Evolutionary conservation across 2,113 vertebrate species (phyloP).

Genomic region (Otolemur garnettii): DNA sequence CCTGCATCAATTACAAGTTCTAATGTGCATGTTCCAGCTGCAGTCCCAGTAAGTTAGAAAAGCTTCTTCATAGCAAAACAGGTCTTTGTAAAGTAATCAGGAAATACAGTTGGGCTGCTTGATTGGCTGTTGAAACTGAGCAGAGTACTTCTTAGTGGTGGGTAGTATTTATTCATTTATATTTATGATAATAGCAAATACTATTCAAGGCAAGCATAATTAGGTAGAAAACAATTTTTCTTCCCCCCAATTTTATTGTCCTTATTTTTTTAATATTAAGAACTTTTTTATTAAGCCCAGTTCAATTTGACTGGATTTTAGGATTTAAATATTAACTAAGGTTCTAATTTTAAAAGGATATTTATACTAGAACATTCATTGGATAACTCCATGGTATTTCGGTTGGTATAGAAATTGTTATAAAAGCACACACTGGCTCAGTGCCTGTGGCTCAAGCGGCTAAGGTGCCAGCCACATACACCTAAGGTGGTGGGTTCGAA

Average conservation of each 20-base stretch:
- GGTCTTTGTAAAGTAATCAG: slow-evolving; percentile 52
- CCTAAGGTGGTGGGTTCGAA: too few species aligned
- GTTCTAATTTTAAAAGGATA: slow-evolving; percentile 37
- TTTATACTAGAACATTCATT: slow-evolving; percentile 4
- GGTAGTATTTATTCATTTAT: slow-evolving; percentile 37
- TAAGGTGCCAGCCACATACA: too few species aligned
- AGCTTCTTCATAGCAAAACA: slow-evolving; percentile 50
- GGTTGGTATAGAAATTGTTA: background rate
- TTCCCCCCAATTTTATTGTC: background rate
- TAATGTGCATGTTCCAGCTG: slow-evolving; percentile 97
- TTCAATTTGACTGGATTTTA: slow-evolving; percentile 47
- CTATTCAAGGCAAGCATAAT: background rate
- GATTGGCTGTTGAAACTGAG: slow-evolving; percentile 57
- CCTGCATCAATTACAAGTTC: slow-evolving; percentile 98
- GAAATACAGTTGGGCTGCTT: slow-evolving; percentile 38
- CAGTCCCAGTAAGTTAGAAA: slow-evolving; percentile 95
- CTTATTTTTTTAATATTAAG: background rate
- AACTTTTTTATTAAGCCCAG: background rate
- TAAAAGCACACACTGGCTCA: background rate
- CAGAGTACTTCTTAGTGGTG: slow-evolving; percentile 18
- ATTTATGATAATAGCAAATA: slow-evolving; percentile 1
- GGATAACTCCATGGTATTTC: background rate
- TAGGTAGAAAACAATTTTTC: slow-evolving; percentile 56
- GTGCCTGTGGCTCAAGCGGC: too few species aligned
- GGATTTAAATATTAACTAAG: slow-evolving; percentile 44